These are phyloP conservation scores for Macrostomum lignano DNA, from an alignment of 1,140 invertebrate genomes.

Conservation along the genomic window DNA sequence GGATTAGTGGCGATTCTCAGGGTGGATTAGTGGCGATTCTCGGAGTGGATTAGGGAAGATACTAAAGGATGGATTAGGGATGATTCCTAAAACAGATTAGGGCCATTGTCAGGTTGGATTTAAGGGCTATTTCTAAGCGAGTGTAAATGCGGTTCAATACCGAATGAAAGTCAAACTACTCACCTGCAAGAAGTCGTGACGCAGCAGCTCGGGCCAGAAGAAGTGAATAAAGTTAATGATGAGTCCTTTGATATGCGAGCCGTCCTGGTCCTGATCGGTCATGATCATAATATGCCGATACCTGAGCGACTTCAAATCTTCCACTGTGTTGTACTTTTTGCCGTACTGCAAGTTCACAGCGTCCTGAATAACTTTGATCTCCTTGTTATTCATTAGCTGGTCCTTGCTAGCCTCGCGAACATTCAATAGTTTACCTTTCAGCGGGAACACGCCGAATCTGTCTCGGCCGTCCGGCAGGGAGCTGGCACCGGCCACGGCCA, in stretches of 20 bases:
- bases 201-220: slow-evolving; percentile 76
- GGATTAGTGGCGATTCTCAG: too few relatives aligned
- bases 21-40: too few relatives aligned
- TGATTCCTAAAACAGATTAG: too few relatives aligned
- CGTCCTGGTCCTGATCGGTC: slow-evolving; percentile 95
- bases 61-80: too few relatives aligned
- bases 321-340: slow-evolving; percentile 60
- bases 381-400: slow-evolving; percentile 79
- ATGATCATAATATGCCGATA: slow-evolving; percentile 98
- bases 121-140: too few relatives aligned
- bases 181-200: slow-evolving; percentile 61
- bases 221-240: slow-evolving; percentile 96
- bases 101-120: too few relatives aligned
- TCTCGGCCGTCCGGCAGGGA: slow-evolving; percentile 81
- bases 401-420: slow-evolving; percentile 87
- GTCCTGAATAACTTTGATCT: slow-evolving; percentile 88
- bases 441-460: slow-evolving; percentile 80
- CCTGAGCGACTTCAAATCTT: slow-evolving; percentile 64
- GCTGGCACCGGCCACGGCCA: slow-evolving; percentile 76
- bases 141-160: too few relatives aligned
- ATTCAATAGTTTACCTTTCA: slow-evolving; percentile 89
- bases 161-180: too few relatives aligned
- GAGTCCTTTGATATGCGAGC: slow-evolving; percentile 92
- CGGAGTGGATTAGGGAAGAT: too few relatives aligned
- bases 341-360: slow-evolving; percentile 77